phyloP scores from a whole-genome alignment of 2,888 invertebrate genomes.

The Ptychoptera albimana region DNA sequence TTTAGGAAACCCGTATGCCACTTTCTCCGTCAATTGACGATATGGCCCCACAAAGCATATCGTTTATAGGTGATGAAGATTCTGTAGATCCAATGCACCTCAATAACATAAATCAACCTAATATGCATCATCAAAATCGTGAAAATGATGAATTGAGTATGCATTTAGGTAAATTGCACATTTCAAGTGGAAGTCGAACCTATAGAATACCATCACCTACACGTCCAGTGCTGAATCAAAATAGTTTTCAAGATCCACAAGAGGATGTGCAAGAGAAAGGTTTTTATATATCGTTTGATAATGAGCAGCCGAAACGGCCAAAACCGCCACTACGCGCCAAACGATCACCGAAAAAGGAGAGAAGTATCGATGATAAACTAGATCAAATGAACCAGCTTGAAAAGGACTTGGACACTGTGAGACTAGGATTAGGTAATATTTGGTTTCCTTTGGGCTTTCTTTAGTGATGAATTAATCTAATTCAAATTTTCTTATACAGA shows the following conservation, averaged over 20 bases:
- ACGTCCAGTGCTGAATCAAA: constrained; percentile 50
- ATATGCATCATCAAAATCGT: constrained; percentile 11
- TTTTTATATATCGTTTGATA: constrained; percentile 88
- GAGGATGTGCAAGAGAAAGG: constrained; percentile 51
- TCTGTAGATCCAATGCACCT: constrained; percentile 17
- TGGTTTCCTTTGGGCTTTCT: no score
- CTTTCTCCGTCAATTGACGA: constrained; percentile 56
- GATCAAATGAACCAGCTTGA: constrained; percentile 30
- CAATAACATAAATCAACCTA: constrained; percentile 1
- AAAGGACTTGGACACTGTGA: constrained; percentile 29
- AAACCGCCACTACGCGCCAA: constrained; percentile 73
- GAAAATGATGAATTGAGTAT: constrained; percentile 38
- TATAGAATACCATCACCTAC: constrained; percentile 84
- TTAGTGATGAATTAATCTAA: no score
- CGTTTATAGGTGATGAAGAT: constrained; percentile 66
- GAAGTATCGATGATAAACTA: constrained; percentile 23
- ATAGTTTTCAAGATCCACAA: constrained; percentile 47
- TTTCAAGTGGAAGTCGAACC: constrained; percentile 74
- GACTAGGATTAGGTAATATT: neutral
- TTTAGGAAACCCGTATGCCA: constrained; percentile 18
- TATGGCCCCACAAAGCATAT: constrained; percentile 88
- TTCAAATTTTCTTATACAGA: no score
- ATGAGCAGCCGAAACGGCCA: constrained; percentile 72
- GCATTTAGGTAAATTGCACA: constrained; percentile 62
- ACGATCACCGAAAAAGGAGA: constrained; percentile 64